Conservation (phyloP, 1,140 invertebrate genomes). For the Leptinotarsa undecemlineata region DNA sequence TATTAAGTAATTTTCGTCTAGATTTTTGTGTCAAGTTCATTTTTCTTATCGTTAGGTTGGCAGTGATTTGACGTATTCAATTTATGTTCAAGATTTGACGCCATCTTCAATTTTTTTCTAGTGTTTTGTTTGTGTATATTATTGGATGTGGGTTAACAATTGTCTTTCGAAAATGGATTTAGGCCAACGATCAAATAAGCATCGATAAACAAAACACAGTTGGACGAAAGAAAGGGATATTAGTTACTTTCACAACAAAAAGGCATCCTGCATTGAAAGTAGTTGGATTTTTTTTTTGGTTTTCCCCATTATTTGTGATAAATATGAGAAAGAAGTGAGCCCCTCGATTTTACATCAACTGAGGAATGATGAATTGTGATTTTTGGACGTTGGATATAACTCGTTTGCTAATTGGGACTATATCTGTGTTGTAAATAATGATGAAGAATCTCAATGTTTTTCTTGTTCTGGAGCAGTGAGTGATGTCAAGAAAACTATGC, state of each 20-base stretch:
- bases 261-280: conserved; percentile 2
- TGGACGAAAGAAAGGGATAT: too few species aligned
- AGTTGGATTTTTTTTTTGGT: not conserved
- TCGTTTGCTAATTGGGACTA: not conserved
- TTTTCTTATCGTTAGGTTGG: not conserved
- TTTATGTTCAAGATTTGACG: not conserved
- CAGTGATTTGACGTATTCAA: conserved; percentile 2
- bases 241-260: not conserved
- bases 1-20: too few species aligned
- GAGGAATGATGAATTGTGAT: conserved; percentile 22
- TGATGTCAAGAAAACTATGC: conserved; percentile 32
- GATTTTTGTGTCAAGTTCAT: too few species aligned
- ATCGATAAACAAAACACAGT: too few species aligned
- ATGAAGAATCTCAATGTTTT: not conserved
- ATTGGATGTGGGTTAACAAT: conserved; percentile 1
- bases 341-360: not conserved
- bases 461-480: conserved; percentile 6
- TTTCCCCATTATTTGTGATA: not conserved
- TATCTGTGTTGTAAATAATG: not conserved
- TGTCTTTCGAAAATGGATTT: too few species aligned
- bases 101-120: conserved; percentile 16
- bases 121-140: conserved; percentile 21
- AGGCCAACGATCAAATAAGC: too few species aligned
- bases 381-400: conserved; percentile 15
- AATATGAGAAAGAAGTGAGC: not conserved